Evolutionary conservation across 2,888 invertebrate genomes (phyloP).

Genomic region (Nowickia ferox): DNA sequence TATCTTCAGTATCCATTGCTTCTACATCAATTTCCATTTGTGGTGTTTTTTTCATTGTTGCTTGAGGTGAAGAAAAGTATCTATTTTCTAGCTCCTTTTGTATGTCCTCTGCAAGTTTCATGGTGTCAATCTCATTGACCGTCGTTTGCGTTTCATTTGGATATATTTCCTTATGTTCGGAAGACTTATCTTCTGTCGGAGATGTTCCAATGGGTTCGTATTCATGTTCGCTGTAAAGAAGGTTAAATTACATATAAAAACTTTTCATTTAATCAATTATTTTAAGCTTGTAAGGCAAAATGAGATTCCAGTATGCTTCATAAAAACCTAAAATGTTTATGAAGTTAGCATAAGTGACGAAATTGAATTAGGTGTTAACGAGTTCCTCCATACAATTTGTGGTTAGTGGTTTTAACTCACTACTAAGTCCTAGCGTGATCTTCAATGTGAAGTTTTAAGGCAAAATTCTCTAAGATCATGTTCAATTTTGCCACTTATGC

Average conservation of each 20-base stretch:
- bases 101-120: conserved; percentile 84
- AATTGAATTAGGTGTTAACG: no score
- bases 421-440: no score
- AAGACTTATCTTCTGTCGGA: conserved; percentile 74
- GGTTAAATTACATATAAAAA: background rate
- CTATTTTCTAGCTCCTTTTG: conserved; percentile 87
- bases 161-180: conserved; percentile 75
- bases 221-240: conserved; percentile 92
- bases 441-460: no score
- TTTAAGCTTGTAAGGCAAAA: no score
- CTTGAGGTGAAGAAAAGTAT: conserved; percentile 85
- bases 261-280: no score
- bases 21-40: conserved; percentile 81
- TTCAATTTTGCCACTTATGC: no score
- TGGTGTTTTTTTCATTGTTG: conserved; percentile 74
- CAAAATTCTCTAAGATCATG: no score
- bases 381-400: no score
- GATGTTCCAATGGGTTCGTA: conserved; percentile 94
- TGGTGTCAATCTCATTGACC: conserved; percentile 81
- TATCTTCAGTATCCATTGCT: conserved; percentile 73
- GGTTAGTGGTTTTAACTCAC: no score
- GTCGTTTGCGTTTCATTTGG: conserved; percentile 66
- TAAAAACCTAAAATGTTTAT: no score
- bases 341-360: no score
- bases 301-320: no score